Conservation (phyloP, 2,797 vertebrate species). For the Clarias pachynema region DNA sequence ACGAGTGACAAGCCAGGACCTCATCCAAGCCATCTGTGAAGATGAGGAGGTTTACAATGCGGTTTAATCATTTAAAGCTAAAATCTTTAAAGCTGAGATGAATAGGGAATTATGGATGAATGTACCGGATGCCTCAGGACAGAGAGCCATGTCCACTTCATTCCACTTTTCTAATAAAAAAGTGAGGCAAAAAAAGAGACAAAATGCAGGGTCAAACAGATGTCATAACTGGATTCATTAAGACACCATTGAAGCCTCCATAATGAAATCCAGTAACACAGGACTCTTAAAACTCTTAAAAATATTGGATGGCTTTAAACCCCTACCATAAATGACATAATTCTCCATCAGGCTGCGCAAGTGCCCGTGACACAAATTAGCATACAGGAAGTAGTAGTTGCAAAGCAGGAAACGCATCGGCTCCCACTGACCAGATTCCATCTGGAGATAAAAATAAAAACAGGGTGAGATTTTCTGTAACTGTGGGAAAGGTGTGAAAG, state of each 20-base stretch:
- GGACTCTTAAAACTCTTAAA: background rate
- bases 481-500: background rate
- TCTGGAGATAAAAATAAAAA: slow-evolving; percentile 62
- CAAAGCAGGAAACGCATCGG: slow-evolving; percentile 74
- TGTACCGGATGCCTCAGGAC: slow-evolving; percentile 12
- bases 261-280: background rate
- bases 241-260: background rate
- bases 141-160: background rate
- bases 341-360: slow-evolving; percentile 76
- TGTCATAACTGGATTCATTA: background rate
- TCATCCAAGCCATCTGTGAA: slow-evolving; percentile 2
- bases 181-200: background rate
- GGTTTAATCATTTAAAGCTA: background rate
- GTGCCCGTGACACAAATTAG: slow-evolving; percentile 76
- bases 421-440: slow-evolving; percentile 68
- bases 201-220: background rate
- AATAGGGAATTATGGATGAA: background rate
- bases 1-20: slow-evolving; percentile 67
- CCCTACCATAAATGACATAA: slow-evolving; percentile 73
- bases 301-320: background rate
- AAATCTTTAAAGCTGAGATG: background rate
- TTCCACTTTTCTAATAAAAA: background rate
- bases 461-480: slow-evolving; percentile 7
- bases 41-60: background rate
- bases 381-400: slow-evolving; percentile 77